Evolutionary conservation across 2,113 vertebrate genomes (phyloP), one percentile per base, ranked within the genome.

Genomic region (Phyllostomus discolor): DNA sequence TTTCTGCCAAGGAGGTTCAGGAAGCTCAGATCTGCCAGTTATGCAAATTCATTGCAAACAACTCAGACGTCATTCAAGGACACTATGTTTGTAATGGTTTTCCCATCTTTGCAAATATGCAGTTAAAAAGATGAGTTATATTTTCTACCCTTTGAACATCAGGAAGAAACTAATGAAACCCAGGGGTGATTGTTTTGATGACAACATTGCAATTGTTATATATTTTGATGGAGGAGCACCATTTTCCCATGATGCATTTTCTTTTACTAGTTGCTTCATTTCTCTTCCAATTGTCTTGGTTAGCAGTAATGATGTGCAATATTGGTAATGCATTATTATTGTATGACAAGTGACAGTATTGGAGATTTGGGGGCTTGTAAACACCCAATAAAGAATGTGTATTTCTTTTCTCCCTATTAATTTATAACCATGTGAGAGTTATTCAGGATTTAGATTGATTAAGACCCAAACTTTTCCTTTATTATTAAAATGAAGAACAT

Each of bases 21-120:
- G 33, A 97, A 97, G 46, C 43, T 96, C 93, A 95, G 94, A 94
- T 11, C 3, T 96, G 73, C 95, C 82, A 96, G 80, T 86, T 97
- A 95, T 76, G 86, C 35, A 97, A 96, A 98, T 98, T 85, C 9
- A 70, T 43, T 83, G 69, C 88, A 90, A 79, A 50, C 80, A n/a
- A 62, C 88, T 81, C 43, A 52, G 6, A 50, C 59, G n/a, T 95
- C 95, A 96, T 81, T 95, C 75, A 97, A 93, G 81, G 26, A 88
- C 96, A 52, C 64, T 41, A 1, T 22, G 2, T 85, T 31, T 57
- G 12, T 89, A 64, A 89, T 16, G 20, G 59, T 57, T 98, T 92
- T 90, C 75, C 92, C 93, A 28, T 64, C 87, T 79, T 95, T 70
- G 15, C 80, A 90, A 93, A 79, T 72, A 67, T 85, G 3, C 7